These are phyloP conservation scores for Spisula subtruncata DNA, from an alignment of 2,888 invertebrate species.

Conservation along the genomic window DNA sequence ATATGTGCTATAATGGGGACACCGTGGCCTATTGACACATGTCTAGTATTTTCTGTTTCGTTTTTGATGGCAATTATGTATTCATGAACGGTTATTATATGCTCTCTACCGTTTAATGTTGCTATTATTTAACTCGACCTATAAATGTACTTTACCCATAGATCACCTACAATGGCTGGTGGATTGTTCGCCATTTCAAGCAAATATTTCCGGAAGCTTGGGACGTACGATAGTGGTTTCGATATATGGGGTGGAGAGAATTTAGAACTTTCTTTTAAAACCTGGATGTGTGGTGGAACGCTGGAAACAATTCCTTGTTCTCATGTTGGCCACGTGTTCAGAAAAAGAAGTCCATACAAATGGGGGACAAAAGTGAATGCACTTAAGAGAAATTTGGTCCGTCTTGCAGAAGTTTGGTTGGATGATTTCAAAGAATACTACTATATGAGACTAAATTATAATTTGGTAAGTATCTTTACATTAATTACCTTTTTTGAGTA, in stretches of 20 bases:
- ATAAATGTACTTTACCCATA: conserved; percentile 55
- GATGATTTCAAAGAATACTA: conserved; percentile 92
- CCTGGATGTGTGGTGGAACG: conserved; percentile 99
- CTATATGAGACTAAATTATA: conserved; percentile 73
- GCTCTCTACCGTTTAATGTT: too few species aligned
- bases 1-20: too few species aligned
- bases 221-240: conserved; percentile 97
- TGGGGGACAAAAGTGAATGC: conserved; percentile 91
- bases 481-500: not conserved
- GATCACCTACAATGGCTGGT: conserved; percentile 89
- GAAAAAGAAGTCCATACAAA: conserved; percentile 95
- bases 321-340: conserved; percentile 98
- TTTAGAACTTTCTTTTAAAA: conserved; percentile 98
- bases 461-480: conserved; percentile 61
- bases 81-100: too few species aligned
- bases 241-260: conserved; percentile 99
- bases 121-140: too few species aligned
- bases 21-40: too few species aligned
- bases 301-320: conserved; percentile 98
- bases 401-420: conserved; percentile 98
- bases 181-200: conserved; percentile 97
- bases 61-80: too few species aligned
- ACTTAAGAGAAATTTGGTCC: conserved; percentile 95
- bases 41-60: too few species aligned
- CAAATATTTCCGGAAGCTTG: conserved; percentile 93